These are phyloP conservation scores for Xenops minutus DNA, from an alignment of 2,797 vertebrate genomes.

Conservation along the genomic window DNA sequence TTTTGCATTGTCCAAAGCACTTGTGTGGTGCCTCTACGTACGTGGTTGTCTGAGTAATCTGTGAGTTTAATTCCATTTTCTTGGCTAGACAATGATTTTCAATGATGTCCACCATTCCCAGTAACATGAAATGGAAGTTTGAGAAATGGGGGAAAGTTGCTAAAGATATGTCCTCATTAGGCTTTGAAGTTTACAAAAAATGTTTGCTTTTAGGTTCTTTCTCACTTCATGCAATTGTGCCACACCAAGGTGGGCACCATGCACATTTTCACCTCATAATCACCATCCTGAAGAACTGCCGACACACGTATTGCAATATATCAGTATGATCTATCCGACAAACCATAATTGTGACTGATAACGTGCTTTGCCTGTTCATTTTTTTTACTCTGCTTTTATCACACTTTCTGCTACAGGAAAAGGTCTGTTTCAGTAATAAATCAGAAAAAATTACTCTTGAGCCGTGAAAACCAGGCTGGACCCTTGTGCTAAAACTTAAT, in stretches of 20 bases:
- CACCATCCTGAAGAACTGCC: neutral
- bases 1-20: neutral
- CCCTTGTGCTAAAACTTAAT: neutral
- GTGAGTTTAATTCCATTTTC: neutral
- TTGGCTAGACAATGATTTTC: neutral
- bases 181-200: neutral
- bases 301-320: neutral
- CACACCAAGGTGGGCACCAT: neutral
- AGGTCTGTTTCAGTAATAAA: conserved; percentile 8
- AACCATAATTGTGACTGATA: neutral
- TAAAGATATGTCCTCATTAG: neutral
- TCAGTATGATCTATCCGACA: neutral
- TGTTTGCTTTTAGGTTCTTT: neutral
- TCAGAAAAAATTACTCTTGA: conserved; percentile 33
- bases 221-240: neutral
- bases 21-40: neutral
- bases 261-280: neutral
- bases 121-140: neutral
- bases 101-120: neutral
- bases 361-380: neutral
- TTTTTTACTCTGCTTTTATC: conserved; percentile 5
- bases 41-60: neutral
- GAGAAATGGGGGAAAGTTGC: neutral
- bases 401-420: neutral
- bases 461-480: conserved; percentile 1